Evolutionary conservation across 2,888 invertebrate species (phyloP).

Genomic region (Herminia tarsipennalis): DNA sequence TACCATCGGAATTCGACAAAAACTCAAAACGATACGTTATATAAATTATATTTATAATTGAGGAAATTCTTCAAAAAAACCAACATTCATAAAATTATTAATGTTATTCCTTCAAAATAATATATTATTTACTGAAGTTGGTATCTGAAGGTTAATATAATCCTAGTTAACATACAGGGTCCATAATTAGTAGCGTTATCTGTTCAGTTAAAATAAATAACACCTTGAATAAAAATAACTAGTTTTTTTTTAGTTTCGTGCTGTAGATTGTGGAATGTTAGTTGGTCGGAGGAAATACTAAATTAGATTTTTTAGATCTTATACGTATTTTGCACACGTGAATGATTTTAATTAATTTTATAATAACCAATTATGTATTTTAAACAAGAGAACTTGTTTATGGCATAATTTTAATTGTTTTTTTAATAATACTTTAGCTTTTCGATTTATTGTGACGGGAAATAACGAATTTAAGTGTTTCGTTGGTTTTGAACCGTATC

Average conservation of each 20-base stretch:
- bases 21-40: slow-evolving; percentile 11
- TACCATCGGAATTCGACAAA: slow-evolving; percentile 24
- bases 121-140: too few species aligned
- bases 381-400: too few species aligned
- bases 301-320: slow-evolving; percentile 27
- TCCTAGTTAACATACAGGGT: too few species aligned
- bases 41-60: slow-evolving; percentile 12
- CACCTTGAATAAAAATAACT: slow-evolving; percentile 42
- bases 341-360: slow-evolving; percentile 21
- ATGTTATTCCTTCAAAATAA: too few species aligned
- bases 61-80: slow-evolving; percentile 13
- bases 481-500: slow-evolving; percentile 24
- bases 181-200: slow-evolving; percentile 37
- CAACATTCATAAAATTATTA: background rate
- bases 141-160: too few species aligned
- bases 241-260: slow-evolving; percentile 36
- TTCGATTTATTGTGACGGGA: slow-evolving; percentile 12
- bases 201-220: slow-evolving; percentile 29
- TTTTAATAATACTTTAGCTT: too few species aligned
- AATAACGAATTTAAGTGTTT: slow-evolving; percentile 11
- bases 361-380: slow-evolving; percentile 10
- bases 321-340: slow-evolving; percentile 3
- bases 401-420: too few species aligned
- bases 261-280: slow-evolving; percentile 30
- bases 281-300: slow-evolving; percentile 37